A percentile compares a stretch with the other conserved stretches of the same genome.
Conservation (phyloP, 1,140 invertebrate genomes). For the Melitaea cinxia region DNA sequence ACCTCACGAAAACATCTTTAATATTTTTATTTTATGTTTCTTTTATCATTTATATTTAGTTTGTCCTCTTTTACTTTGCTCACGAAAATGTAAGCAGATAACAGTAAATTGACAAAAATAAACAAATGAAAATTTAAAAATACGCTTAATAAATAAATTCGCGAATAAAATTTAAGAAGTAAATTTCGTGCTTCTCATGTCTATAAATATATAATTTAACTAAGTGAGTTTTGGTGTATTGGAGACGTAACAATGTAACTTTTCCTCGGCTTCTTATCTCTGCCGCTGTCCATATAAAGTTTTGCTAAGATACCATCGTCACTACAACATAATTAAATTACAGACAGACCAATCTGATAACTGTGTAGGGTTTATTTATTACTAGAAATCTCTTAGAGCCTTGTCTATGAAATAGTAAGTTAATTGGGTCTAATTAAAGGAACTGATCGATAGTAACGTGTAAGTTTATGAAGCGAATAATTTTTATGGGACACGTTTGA, state of each 20-base stretch:
- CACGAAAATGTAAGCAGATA: no score
- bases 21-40: no score
- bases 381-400: slow-evolving; percentile 28
- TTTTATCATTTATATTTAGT: no score
- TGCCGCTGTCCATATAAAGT: slow-evolving; percentile 48
- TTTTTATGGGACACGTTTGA: background rate
- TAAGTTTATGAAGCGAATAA: slow-evolving; percentile 3
- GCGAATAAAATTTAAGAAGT: background rate
- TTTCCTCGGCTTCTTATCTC: slow-evolving; percentile 39
- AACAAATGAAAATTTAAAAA: background rate
- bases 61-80: no score
- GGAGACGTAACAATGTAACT: slow-evolving; percentile 35
- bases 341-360: slow-evolving; percentile 41
- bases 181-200: background rate
- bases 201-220: background rate
- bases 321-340: slow-evolving; percentile 55
- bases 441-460: slow-evolving; percentile 18
- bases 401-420: slow-evolving; percentile 25
- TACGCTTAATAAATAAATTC: background rate
- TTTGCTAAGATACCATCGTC: slow-evolving; percentile 48
- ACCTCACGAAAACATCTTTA: no score
- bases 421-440: slow-evolving; percentile 34
- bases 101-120: background rate
- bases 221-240: slow-evolving; percentile 19
- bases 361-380: slow-evolving; percentile 31